phyloP scores from a whole-genome alignment of 30 jellyfish, hydroid and myxozoan species.

The Aurelia aurita complex sp. Pacific region DNA sequence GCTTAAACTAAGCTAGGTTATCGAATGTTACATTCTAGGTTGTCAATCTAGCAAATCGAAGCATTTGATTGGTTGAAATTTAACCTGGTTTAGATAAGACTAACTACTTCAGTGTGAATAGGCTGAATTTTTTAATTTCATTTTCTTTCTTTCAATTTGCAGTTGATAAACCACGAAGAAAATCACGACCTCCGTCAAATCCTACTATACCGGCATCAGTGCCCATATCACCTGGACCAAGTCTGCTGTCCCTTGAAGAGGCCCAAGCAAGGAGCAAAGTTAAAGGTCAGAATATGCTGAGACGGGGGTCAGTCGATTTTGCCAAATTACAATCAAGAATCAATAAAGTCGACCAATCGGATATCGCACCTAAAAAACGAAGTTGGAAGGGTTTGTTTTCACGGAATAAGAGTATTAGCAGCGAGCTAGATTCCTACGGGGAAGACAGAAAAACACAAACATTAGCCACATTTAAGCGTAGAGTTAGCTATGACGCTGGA shows the following conservation, averaged over 20 bases:
- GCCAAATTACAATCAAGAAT: conserved; percentile 15
- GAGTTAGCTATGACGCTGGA: conserved; percentile 50
- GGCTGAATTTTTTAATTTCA: neutral
- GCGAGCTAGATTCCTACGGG: conserved; percentile 48
- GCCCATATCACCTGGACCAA: conserved; percentile 94
- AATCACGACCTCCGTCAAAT: conserved; percentile 70
- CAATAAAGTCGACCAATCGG: conserved; percentile 28
- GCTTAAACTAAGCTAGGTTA: too few species aligned
- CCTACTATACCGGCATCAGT: conserved; percentile 86
- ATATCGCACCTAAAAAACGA: conserved; percentile 70
- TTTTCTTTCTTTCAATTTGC: conserved; percentile 16
- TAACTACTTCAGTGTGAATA: neutral
- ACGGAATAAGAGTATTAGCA: conserved; percentile 62
- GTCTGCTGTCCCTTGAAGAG: conserved; percentile 91
- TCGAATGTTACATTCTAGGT: too few species aligned
- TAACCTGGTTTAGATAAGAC: too few species aligned
- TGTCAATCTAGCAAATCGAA: too few species aligned
- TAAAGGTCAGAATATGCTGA: conserved; percentile 48
- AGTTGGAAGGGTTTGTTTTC: conserved; percentile 91
- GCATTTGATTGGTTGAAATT: too few species aligned
- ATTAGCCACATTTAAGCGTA: conserved; percentile 45
- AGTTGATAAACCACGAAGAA: conserved; percentile 66
- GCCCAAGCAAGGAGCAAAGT: conserved; percentile 90
- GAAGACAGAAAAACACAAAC: conserved; percentile 43
- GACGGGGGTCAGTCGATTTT: conserved; percentile 74